Base-by-base conservation (phyloP, 30 jellyfish, hydroid and myxozoan species). In the Morbakka virulenta region DNA sequence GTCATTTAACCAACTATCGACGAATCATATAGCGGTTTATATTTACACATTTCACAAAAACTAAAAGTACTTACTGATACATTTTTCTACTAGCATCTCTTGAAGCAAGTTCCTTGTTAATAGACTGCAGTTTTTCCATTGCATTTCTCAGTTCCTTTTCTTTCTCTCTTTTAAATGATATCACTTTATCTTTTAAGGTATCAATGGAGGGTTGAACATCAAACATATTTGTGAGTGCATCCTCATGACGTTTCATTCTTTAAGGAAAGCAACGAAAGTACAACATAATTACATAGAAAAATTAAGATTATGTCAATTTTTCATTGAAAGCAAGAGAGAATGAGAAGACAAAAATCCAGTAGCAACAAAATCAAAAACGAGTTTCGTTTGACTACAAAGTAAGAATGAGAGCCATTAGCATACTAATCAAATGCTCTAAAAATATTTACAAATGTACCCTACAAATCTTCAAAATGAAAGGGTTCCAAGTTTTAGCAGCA, bases 161-260 rank as follows among this genome's bases (percentile, higher is more conserved):
- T 33, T 84, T 83, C 34, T 29, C 33, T 52, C 61, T 71, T 48
- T 68, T 49, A 53, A 65, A 79, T 25, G 68, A 85, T 3, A 50
- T 41, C 22, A 91, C 72, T 49, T 83, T 62, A 4, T 82, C 67
- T 32, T 80, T 80, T 35, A 91, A 53, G 3, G 69, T 87, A 25
- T 84, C 95, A 0, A 67, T 28, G 0, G 96, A 81, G 6, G 98
- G 96, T 4, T 81, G 48, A 52, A 84, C 27, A 49, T 62, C 95
- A 79, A 91, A 91, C 78, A 91, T 72, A 34, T 70, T 31, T 12
- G 77, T 62, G 71, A 89, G 77, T 11, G 69, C 88, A 80, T 25
- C 63, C 3, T 78, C 89, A 57, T 79, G 95, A 4, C 86, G 79
- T 17, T 35, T 81, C 77, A 89, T 20, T 14, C 97, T 89, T 62